phyloP scores from a whole-genome alignment of 2,113 vertebrate genomes.

The Ammospiza nelsoni region DNA sequence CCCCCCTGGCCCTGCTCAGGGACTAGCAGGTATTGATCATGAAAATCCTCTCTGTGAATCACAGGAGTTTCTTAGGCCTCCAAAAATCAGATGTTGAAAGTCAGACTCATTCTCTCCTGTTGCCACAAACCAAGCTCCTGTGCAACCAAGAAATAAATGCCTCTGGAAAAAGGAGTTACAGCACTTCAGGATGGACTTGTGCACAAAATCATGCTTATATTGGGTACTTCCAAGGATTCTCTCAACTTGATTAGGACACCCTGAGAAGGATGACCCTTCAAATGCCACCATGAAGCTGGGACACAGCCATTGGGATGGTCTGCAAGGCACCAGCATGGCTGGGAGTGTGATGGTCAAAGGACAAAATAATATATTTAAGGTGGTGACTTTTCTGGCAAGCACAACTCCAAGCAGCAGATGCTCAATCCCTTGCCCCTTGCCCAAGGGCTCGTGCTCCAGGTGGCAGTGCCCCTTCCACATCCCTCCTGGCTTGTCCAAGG shows the following conservation, averaged over 20 bases:
- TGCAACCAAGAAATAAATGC: neutral
- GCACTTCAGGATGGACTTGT: neutral
- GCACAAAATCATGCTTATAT: neutral
- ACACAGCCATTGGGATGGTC: neutral
- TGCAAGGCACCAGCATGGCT: neutral
- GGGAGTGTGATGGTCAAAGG: neutral
- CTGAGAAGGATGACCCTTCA: neutral
- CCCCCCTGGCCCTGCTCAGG: neutral
- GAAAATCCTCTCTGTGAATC: neutral
- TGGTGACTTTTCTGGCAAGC: neutral
- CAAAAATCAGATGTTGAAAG: neutral
- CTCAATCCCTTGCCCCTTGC: neutral
- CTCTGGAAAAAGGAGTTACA: neutral
- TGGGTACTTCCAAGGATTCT: neutral
- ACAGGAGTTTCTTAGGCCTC: neutral
- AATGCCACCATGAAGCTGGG: neutral
- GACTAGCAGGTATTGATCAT: neutral
- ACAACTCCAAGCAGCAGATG: neutral
- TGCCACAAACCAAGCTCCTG: neutral
- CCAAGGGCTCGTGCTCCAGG: neutral
- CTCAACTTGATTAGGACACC: neutral
- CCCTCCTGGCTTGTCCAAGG: neutral
- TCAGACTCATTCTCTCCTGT: neutral
- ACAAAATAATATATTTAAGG: neutral
- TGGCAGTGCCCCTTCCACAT: neutral